Conservation (phyloP, 1,140 invertebrate species). For the Lutraria rhynchaena region DNA sequence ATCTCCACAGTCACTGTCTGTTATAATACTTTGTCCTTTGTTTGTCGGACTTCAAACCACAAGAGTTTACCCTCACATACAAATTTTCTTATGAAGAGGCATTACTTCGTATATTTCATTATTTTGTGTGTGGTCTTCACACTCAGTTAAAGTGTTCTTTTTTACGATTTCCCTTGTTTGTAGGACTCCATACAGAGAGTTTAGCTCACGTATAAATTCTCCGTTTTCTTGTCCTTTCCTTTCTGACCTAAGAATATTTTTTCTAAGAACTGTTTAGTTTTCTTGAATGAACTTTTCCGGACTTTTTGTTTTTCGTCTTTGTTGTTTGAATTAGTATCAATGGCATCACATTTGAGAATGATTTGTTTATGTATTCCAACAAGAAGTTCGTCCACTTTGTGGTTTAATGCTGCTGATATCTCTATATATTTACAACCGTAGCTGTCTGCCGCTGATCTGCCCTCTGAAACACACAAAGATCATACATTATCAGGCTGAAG, state of each 20-base stretch:
- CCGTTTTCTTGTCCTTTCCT: slow-evolving; percentile 40
- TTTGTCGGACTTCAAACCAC: too few relatives aligned
- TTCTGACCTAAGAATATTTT: slow-evolving; percentile 37
- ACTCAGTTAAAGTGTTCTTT: too few relatives aligned
- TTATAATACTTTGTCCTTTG: too few relatives aligned
- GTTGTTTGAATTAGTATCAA: slow-evolving; percentile 2
- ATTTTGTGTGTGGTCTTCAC: too few relatives aligned
- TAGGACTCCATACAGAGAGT: too few relatives aligned
- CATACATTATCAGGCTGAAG: background rate
- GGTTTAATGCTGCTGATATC: slow-evolving; percentile 90
- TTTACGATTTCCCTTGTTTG: too few relatives aligned
- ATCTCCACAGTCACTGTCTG: too few relatives aligned
- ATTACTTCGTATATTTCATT: too few relatives aligned
- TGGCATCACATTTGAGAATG: slow-evolving; percentile 47
- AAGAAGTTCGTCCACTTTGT: slow-evolving; percentile 91
- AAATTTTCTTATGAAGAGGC: too few relatives aligned
- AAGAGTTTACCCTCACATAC: too few relatives aligned
- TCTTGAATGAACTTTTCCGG: slow-evolving; percentile 54
- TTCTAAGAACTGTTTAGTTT: slow-evolving; percentile 52
- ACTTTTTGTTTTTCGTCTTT: slow-evolving; percentile 28
- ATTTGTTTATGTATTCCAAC: slow-evolving; percentile 88
- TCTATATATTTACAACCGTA: slow-evolving; percentile 92
- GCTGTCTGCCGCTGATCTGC: slow-evolving; percentile 85
- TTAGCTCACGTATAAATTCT: slow-evolving; percentile 50
- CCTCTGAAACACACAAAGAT: slow-evolving; percentile 70